These are phyloP conservation scores for Apomyelois bistriatella DNA, from an alignment of 2,888 invertebrate genomes.

Conservation along the genomic window DNA sequence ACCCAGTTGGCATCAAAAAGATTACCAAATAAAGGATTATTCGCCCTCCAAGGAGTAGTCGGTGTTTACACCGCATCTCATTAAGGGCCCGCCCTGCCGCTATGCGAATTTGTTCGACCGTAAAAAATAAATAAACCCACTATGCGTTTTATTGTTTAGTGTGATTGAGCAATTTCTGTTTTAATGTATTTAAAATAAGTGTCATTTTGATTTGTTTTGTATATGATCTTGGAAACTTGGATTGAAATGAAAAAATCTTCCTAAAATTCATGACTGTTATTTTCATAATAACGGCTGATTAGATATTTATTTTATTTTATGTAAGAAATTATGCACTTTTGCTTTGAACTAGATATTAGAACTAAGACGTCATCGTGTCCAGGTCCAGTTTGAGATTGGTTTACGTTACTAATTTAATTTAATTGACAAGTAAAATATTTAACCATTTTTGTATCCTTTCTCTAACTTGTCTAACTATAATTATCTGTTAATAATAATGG, in stretches of 20 bases:
- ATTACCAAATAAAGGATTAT: slow-evolving; percentile 29
- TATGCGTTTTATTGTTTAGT: slow-evolving; percentile 33
- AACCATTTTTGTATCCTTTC: too few species aligned
- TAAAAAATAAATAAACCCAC: slow-evolving; percentile 61
- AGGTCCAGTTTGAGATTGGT: too few species aligned
- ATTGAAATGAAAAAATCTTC: background rate
- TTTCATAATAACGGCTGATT: too few species aligned
- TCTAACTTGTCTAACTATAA: too few species aligned
- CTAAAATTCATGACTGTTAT: background rate
- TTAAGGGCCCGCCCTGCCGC: slow-evolving; percentile 45
- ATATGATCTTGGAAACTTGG: background rate
- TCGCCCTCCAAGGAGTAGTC: slow-evolving; percentile 53
- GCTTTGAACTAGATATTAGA: too few species aligned
- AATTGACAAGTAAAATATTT: too few species aligned
- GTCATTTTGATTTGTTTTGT: background rate
- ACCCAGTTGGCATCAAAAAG: slow-evolving; percentile 23
- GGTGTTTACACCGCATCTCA: slow-evolving; percentile 69
- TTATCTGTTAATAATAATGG: too few species aligned
- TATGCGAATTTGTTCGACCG: slow-evolving; percentile 52
- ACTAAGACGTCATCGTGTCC: too few species aligned
- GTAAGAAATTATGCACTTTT: too few species aligned
- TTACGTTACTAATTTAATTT: too few species aligned
- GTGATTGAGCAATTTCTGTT: background rate
- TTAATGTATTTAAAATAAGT: background rate
- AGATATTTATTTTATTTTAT: too few species aligned